Evolutionary conservation across 2,888 invertebrate genomes (phyloP).

Genomic region (Petrolisthes cinctipes): DNA sequence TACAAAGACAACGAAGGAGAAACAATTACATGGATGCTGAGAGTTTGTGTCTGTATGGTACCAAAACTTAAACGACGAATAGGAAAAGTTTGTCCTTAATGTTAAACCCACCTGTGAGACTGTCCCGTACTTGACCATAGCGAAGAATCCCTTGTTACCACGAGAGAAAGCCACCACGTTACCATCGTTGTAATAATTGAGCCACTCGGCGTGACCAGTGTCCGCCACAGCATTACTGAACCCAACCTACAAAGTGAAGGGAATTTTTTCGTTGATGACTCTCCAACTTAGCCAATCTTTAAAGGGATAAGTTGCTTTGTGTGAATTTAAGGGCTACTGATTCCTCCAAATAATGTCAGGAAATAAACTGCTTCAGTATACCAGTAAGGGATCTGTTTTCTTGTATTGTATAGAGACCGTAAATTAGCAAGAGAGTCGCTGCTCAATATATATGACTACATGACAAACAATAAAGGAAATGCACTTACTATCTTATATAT

Average conservation of each 20-base stretch:
- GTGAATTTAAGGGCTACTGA: no score
- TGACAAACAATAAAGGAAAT: neutral
- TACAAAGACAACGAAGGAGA: no score
- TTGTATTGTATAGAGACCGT: neutral
- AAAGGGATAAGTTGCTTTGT: no score
- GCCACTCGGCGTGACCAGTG: constrained; percentile 44
- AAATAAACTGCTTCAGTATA: no score
- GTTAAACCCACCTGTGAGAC: constrained; percentile 29
- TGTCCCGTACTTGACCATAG: constrained; percentile 59
- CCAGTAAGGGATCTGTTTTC: no score
- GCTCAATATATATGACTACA: neutral
- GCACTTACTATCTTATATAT: constrained; percentile 53
- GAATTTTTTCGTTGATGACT: no score
- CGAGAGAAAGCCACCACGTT: constrained; percentile 65
- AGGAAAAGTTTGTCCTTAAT: neutral
- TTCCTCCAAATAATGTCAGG: no score
- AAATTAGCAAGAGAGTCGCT: neutral
- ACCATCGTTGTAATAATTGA: constrained; percentile 58
- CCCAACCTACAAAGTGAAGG: constrained; percentile 22
- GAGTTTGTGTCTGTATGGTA: no score
- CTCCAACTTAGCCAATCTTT: no score
- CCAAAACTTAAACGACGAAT: neutral
- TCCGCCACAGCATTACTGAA: constrained; percentile 66
- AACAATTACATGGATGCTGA: no score
- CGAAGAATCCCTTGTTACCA: constrained; percentile 66